Conservation (phyloP, 1,140 invertebrate genomes). For the Planococcus citri region DNA sequence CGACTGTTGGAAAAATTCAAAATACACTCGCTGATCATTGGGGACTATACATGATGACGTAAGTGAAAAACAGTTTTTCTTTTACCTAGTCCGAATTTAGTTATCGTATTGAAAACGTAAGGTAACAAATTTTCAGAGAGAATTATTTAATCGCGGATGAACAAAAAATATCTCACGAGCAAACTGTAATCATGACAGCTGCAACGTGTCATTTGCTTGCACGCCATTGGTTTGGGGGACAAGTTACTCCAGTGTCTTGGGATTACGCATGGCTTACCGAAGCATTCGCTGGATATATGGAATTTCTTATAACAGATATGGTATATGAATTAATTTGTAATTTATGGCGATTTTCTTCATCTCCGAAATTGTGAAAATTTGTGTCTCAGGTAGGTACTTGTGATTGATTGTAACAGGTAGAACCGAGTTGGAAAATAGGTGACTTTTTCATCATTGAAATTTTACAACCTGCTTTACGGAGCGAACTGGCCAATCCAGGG, state of each 20-base stretch:
- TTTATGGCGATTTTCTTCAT: not conserved
- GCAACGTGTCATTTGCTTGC: not conserved
- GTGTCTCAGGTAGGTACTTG: too few species aligned
- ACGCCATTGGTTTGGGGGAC: not conserved
- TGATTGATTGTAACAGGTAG: not conserved
- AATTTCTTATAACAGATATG: not conserved
- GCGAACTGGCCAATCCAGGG: not conserved
- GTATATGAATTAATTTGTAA: not conserved
- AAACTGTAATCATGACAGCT: not conserved
- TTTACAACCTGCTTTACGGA: not conserved
- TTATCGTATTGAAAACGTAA: too few species aligned
- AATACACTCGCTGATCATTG: constrained; percentile 29
- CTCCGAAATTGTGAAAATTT: too few species aligned
- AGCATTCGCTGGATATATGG: not conserved
- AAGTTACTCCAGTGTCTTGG: not conserved
- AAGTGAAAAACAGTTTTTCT: not conserved
- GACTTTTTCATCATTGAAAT: not conserved
- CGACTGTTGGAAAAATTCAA: constrained; percentile 56
- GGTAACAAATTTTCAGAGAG: not conserved
- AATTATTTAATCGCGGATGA: not conserved
- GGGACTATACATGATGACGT: not conserved
- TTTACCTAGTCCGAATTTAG: too few species aligned
- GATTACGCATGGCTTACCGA: not conserved
- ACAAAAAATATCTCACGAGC: not conserved
- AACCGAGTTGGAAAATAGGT: not conserved